Base-by-base conservation (phyloP, 1,140 invertebrate species). In the Pissodes strobi region DNA sequence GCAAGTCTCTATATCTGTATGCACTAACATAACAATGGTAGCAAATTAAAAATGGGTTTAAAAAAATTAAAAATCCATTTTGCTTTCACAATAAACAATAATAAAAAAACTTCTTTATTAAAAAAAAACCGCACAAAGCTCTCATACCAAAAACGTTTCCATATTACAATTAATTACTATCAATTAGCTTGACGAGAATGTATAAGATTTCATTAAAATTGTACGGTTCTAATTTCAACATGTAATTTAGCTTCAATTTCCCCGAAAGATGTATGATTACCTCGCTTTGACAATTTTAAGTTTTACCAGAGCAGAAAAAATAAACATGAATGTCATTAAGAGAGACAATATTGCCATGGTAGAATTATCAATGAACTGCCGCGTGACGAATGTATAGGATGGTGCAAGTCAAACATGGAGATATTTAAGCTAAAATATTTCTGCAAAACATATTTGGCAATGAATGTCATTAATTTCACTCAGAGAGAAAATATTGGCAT, bases 261-360 rank as follows among this genome's bases (percentile, higher is more conserved):
- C 15, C 10, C 5, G 46, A 22, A 43, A 43, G 17, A 18, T 19
- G 17, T 43, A 43, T 43, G 9, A 43, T 43, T 43, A 48, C 10
- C 18, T 1, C 5, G 5, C 1, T 25, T 13, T 8, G 55, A 57
- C 38, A 57, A 57, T 57, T 57, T 57, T 8, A 21, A 27, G n/a
- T 57, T 15, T 57, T 57, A 57, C 12, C 55, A 57, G 55, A 57
- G 55, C 55, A 57, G 38, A 57, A 57, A 57, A 57, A 57, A 57
- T 57, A 17, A 57, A 19, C 41, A 39, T 12, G n/a, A 19, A 39
- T 55, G 34, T 55, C 21, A 18, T 43, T 57, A 57, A 30, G 25
- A 57, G 55, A 27, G 18, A 27, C 12, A 39, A 30, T 39, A 19
- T 43, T 57, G 55, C 25, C 23, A 57, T 23, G 55, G 55, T 41